Conservation (phyloP, 2,797 vertebrate species). For the Pseudochaenichthys georgianus region DNA sequence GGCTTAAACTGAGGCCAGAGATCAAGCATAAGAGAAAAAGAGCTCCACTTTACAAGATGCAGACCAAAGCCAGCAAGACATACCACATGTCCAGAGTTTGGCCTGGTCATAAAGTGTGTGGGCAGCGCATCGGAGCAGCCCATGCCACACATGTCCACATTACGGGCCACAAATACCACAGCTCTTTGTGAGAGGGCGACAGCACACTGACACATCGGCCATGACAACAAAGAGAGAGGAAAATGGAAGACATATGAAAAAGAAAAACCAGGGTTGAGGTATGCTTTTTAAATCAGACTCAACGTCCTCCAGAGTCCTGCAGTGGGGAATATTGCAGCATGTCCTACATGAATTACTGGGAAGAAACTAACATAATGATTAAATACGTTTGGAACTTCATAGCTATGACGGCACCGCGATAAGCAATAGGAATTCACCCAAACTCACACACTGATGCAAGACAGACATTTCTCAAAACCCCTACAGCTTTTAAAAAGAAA, state of each 20-base stretch:
- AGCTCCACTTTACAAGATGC: neutral
- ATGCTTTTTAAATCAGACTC: no score
- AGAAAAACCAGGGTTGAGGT: neutral
- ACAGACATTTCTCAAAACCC: slow-evolving; percentile 29
- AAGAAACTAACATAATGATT: slow-evolving; percentile 59
- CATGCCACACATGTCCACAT: slow-evolving; percentile 66
- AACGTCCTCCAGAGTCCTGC: slow-evolving; percentile 19
- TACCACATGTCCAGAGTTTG: slow-evolving; percentile 42
- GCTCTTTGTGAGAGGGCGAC: slow-evolving; percentile 70
- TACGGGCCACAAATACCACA: slow-evolving; percentile 73
- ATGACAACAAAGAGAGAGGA: slow-evolving; percentile 32
- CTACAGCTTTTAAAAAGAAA: neutral
- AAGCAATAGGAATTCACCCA: slow-evolving; percentile 22
- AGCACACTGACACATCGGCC: slow-evolving; percentile 60
- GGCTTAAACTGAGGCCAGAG: neutral
- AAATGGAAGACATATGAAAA: slow-evolving; percentile 39
- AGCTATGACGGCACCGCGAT: slow-evolving; percentile 40
- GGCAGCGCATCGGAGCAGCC: slow-evolving; percentile 40
- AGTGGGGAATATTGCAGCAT: slow-evolving; percentile 62
- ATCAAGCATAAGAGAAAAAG: slow-evolving; percentile 20
- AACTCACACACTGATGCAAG: slow-evolving; percentile 39
- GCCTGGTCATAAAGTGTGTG: slow-evolving; percentile 52
- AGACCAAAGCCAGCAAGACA: slow-evolving; percentile 34
- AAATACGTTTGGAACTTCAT: slow-evolving; percentile 51
- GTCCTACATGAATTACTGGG: slow-evolving; percentile 45